Conservation (phyloP, 1,140 invertebrate genomes). For the Pogonus chalceus region DNA sequence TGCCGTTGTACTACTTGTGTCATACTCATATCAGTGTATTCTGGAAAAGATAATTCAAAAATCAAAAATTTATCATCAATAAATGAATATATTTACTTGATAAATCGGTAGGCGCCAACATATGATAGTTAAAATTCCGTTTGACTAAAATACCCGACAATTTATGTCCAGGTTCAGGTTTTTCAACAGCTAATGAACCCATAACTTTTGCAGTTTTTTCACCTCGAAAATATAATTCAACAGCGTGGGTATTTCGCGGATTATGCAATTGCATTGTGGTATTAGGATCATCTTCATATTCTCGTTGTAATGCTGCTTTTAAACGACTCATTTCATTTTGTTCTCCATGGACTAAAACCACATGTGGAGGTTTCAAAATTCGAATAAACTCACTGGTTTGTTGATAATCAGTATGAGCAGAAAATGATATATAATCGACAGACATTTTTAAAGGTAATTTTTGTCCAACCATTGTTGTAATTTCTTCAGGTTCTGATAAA, state of each 20-base stretch:
- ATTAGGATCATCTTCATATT: conserved; percentile 85
- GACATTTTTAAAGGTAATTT: conserved; percentile 94
- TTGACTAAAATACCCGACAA: conserved; percentile 93
- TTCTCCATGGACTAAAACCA: conserved; percentile 95
- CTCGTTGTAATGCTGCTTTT: conserved; percentile 85
- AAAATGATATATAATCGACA: conserved; percentile 99
- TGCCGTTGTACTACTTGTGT: conserved; percentile 85
- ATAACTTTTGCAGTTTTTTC: conserved; percentile 98
- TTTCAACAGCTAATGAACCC: conserved; percentile 78
- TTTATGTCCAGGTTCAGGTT: conserved; percentile 63
- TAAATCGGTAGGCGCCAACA: conserved; percentile 83
- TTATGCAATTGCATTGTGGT: conserved; percentile 90
- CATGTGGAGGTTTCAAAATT: conserved; percentile 87
- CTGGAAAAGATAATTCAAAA: conserved; percentile 37
- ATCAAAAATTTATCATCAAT: conserved; percentile 5
- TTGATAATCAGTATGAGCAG: conserved; percentile 97
- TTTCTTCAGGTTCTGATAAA: conserved; percentile 95
- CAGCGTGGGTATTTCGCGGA: conserved; percentile 88
- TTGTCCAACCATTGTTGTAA: conserved; percentile 88
- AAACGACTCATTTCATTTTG: conserved; percentile 97
- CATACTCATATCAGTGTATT: conserved; percentile 93
- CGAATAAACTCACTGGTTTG: conserved; percentile 97
- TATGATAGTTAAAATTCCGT: conserved; percentile 96
- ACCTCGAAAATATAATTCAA: conserved; percentile 89
- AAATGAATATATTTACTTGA: conserved; percentile 54